These are phyloP conservation scores for Monoplex corrugatus DNA, from an alignment of 2,888 invertebrate genomes.

Conservation along the genomic window DNA sequence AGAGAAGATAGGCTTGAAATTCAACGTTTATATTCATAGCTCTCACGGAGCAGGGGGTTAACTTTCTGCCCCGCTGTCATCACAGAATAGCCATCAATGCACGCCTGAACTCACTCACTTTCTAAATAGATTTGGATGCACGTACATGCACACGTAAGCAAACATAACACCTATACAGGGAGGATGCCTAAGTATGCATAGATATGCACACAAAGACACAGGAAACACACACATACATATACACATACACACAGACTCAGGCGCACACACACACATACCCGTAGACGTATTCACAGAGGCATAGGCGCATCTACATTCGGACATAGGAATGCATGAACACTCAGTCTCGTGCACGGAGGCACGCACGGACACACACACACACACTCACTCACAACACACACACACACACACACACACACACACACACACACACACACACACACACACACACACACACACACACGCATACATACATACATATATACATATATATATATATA, in stretches of 20 bases:
- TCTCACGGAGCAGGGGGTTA: too few species aligned
- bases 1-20: too few species aligned
- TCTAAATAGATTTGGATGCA: too few species aligned
- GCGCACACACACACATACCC: not conserved
- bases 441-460: not conserved
- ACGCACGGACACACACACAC: not conserved
- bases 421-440: not conserved
- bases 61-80: too few species aligned
- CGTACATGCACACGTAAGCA: too few species aligned
- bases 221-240: slow-evolving; percentile 15
- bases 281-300: not conserved
- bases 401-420: not conserved
- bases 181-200: not conserved
- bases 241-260: not conserved
- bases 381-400: not conserved
- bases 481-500: not conserved
- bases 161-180: too few species aligned
- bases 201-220: not conserved
- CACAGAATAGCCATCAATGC: too few species aligned
- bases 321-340: not conserved
- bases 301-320: not conserved
- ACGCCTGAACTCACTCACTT: too few species aligned
- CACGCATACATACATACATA: not conserved
- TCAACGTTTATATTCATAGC: too few species aligned
- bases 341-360: not conserved